Evolutionary conservation across 30 jellyfish, hydroid and myxozoan species (phyloP).

Genomic region (Aurelia sp.): DNA sequence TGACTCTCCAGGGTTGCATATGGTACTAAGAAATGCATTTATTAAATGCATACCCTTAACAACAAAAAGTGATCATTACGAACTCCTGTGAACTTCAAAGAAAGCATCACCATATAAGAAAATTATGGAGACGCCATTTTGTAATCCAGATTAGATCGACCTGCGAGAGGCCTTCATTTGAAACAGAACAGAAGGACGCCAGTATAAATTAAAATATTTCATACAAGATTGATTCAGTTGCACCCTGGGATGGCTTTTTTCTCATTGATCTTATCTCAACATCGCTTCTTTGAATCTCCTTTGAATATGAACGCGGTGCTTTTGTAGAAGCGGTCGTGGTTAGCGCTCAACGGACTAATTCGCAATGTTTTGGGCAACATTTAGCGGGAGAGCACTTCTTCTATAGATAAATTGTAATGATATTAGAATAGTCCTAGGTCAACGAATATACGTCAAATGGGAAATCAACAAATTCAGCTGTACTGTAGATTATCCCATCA

Average conservation of each 20-base stretch:
- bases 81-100: too few relatives aligned
- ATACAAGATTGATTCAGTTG: constrained; percentile 57
- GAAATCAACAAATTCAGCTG: constrained; percentile 44
- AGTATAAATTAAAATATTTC: constrained; percentile 38
- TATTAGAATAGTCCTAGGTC: constrained; percentile 72
- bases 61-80: too few relatives aligned
- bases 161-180: constrained; percentile 18
- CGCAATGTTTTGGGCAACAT: constrained; percentile 73
- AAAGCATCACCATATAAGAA: too few relatives aligned
- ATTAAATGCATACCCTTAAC: too few relatives aligned
- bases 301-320: constrained; percentile 50
- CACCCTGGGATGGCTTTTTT: constrained; percentile 72
- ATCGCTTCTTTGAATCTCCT: constrained; percentile 40
- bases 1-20: too few relatives aligned
- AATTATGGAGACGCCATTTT: constrained; percentile 22
- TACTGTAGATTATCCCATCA: constrained; percentile 51
- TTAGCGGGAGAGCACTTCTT: constrained; percentile 62
- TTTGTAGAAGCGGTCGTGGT: constrained; percentile 68
- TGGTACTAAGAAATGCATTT: too few relatives aligned
- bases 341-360: constrained; percentile 27
- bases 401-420: constrained; percentile 52
- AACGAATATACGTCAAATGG: constrained; percentile 12
- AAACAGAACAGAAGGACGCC: constrained; percentile 47
- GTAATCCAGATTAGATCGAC: constrained; percentile 9
- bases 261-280: constrained; percentile 59